These are phyloP conservation scores for Megamerina dolium DNA, from an alignment of 2,888 invertebrate genomes.

Conservation along the genomic window DNA sequence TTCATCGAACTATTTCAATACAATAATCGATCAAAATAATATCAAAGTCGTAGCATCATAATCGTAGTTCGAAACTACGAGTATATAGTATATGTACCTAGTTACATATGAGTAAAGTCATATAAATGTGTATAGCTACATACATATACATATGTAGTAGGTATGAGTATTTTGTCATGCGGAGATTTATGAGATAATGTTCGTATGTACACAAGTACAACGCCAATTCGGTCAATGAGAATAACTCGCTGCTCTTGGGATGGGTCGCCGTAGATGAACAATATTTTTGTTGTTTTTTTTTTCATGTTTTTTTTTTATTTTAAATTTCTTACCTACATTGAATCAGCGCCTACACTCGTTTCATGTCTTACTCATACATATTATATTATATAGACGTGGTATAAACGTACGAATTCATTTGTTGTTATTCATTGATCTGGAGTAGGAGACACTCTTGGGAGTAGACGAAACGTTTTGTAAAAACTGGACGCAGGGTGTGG, in stretches of 20 bases:
- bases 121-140: not conserved
- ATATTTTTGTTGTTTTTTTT: no score
- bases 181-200: slow-evolving; percentile 9
- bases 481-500: slow-evolving; percentile 1
- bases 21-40: not conserved
- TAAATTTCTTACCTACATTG: no score
- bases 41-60: not conserved
- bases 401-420: no score
- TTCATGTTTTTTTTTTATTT: no score
- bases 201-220: no score
- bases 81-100: no score
- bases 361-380: no score
- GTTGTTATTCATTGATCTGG: slow-evolving; percentile 43
- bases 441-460: slow-evolving; percentile 21
- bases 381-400: no score
- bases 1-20: not conserved
- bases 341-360: no score
- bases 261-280: no score
- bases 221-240: slow-evolving; percentile 7
- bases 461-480: not conserved
- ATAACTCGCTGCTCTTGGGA: slow-evolving; percentile 6
- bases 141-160: not conserved
- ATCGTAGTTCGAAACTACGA: no score
- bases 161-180: not conserved
- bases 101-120: no score